Evolutionary conservation across 1,140 invertebrate genomes (phyloP).

Genomic region (Penaeus chinensis): DNA sequence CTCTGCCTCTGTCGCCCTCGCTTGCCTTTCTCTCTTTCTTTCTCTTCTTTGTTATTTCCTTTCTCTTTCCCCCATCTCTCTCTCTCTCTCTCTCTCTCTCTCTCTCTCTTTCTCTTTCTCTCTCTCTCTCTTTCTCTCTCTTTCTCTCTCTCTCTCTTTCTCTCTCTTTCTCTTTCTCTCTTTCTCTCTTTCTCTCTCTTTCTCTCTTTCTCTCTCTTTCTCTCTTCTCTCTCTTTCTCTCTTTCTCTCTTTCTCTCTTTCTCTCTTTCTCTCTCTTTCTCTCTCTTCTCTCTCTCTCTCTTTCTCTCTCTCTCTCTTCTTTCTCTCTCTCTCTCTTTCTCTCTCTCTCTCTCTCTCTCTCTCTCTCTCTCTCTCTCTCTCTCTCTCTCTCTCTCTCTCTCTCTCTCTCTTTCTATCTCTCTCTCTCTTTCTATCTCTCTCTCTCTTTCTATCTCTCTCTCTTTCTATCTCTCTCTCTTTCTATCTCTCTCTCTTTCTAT

Average conservation of each 20-base stretch:
- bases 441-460: too few species aligned
- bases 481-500: background rate
- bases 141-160: too few species aligned
- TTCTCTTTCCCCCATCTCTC: background rate
- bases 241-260: too few species aligned
- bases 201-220: background rate
- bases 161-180: too few species aligned
- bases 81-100: background rate
- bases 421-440: background rate
- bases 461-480: background rate
- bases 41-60: background rate
- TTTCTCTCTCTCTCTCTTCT: background rate
- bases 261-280: background rate
- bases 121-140: too few species aligned
- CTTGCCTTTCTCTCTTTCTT: too few species aligned
- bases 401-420: background rate
- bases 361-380: background rate
- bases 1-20: too few species aligned
- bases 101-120: background rate
- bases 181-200: too few species aligned
- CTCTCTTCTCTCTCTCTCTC: background rate
- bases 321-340: background rate
- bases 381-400: background rate
- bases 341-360: background rate
- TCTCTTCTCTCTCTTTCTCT: background rate